Base-by-base conservation (phyloP, 2,113 vertebrate genomes). In the Pogona vitticeps region DNA sequence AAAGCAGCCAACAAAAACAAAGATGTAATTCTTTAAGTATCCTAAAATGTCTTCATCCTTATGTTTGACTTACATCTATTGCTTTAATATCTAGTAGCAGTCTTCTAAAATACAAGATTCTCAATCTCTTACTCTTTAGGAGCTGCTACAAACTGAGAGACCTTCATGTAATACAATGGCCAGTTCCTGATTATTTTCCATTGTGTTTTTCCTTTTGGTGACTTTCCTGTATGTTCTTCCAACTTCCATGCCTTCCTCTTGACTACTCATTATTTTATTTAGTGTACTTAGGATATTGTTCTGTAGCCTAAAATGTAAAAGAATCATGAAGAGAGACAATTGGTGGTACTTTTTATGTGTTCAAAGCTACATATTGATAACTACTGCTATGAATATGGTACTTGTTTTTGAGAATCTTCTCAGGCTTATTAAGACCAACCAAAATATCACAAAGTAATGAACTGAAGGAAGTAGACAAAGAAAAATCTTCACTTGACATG, bases 1-100 rank as follows among this genome's bases (percentile, higher is more conserved):
- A 42, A n/a, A 20, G n/a, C 2, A 10, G 23, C 15, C 28, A 20
- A 15, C 20, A 6, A 33, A 84, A 63, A 4, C 15, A 0, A 71
- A 63, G 28, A 63, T 18, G n/a, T 58, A 26, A 77, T 18, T 12
- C 61, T 18, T 2, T 76, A 65, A 36, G 0, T 52, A 31, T 13
- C 21, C 67, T 2, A 77, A 38, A 6, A n/a, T 36, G 14, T 12
- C 28, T 75, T 31, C 0, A 0, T 21, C 4, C 2, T 1, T 85
- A 3, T 0, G 14, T 87, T 56, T 0, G 0, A 0, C 13, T 4
- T 84, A 59, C 70, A 88, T 84, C 33, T 13, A 31, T 14, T 38
- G 18, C 3, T 0, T 42, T 77, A 46, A 70, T 3, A 0, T 84
- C 36, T 23, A 59, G 36, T 81, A 7, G 7, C 31, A 76, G 71